Evolutionary conservation across 2,797 vertebrate species (phyloP), one percentile per base, ranked within the genome.

Genomic region (Apodemus agrarius): DNA sequence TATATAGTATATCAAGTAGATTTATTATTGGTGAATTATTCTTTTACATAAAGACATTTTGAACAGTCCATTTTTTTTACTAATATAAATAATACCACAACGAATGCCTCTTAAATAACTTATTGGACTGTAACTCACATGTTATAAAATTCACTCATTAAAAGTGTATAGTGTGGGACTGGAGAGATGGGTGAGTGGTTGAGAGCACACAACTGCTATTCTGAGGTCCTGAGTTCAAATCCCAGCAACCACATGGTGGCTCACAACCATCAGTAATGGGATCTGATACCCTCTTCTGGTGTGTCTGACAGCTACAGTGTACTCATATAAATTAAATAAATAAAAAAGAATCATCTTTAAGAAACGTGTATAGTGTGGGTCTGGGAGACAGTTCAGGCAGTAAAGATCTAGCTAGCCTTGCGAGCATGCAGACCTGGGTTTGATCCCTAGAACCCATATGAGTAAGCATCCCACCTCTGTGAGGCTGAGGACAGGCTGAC

Each of bases 21-120:
- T 63, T 83, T 31, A 72, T 89, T 86, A n/a, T 76, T 75, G 84
- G 13, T 92, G 82, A 72, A 61, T 88, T 63, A 63, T 65, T 90
- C 61, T 92, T 76, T 84, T 65, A 52, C 49, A 52, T 82, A 69
- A 96, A 37, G n/a, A 61, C 14, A 83, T 88, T 95, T 96, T 40
- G 11, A 91, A 52, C 37, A 87, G 74, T 91, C 86, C 8, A 6
- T 34, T 87, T 46, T 46, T 89, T 52, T 82, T 89, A 61, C 24
- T 72, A 86, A 34, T 57, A 83, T 75, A 94, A 91, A 63, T 52
- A 61, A 63, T 69, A 40, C 12, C 29, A 59, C 29, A 84, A 37
- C 26, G 21, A 80, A 49, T 10, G 40, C 24, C 43, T 96, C 63
- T 52, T 3, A 92, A 95, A 74, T 67, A 67, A 83, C 9, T 59